Percentiles rank a stretch among this genome's conserved stretches.
These are phyloP conservation scores for Drosophila ezoana DNA, from an alignment of 2,888 invertebrate species.

Conservation along the genomic window DNA sequence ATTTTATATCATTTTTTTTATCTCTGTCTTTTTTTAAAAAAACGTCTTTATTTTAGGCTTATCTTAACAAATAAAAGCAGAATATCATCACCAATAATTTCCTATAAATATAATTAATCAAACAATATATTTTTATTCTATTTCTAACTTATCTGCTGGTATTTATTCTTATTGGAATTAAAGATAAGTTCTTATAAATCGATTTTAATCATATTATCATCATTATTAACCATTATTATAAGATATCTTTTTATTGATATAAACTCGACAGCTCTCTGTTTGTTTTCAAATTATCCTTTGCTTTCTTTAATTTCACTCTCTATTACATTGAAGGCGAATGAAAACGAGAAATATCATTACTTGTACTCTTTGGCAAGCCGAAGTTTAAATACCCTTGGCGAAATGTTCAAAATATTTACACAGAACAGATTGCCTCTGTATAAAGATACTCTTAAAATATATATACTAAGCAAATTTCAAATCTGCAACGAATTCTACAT, in stretches of 20 bases:
- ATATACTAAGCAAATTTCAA: too few relatives aligned
- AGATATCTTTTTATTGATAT: not conserved
- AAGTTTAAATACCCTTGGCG: not conserved
- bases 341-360: not conserved
- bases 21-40: too few relatives aligned
- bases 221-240: not conserved
- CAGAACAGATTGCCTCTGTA: too few relatives aligned
- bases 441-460: too few relatives aligned
- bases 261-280: not conserved
- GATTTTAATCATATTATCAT: conserved; percentile 1
- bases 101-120: not conserved
- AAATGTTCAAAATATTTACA: too few relatives aligned
- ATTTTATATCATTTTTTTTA: too few relatives aligned
- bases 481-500: too few relatives aligned
- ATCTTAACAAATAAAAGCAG: too few relatives aligned
- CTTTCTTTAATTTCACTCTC: conserved; percentile 1
- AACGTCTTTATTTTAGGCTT: too few relatives aligned
- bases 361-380: not conserved
- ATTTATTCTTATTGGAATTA: too few relatives aligned
- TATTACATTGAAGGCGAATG: not conserved
- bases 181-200: not conserved
- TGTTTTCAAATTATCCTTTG: conserved; percentile 1
- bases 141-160: not conserved
- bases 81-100: too few relatives aligned
- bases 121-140: not conserved